Conservation (phyloP, 2,797 vertebrate species). For the Sus cebifrons region DNA sequence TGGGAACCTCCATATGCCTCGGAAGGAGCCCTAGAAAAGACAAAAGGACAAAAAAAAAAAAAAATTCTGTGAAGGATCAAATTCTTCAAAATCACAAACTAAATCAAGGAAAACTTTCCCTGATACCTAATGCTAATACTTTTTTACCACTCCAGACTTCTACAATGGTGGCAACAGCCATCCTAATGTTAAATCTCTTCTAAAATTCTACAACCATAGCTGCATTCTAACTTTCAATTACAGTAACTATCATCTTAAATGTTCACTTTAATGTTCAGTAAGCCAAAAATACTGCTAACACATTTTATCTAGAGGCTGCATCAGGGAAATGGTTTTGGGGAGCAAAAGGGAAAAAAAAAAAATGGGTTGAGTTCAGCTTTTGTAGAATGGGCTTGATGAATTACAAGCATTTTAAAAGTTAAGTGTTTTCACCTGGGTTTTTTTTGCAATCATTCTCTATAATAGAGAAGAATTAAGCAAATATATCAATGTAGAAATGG, state of each 20-base stretch:
- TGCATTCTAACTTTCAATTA: neutral
- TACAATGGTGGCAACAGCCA: neutral
- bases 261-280: neutral
- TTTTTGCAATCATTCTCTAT: conserved; percentile 15
- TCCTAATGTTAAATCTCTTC: neutral
- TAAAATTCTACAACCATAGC: conserved; percentile 16
- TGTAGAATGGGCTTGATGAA: neutral
- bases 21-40: no score
- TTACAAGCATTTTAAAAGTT: neutral
- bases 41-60: no score
- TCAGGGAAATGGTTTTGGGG: neutral
- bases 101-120: no score
- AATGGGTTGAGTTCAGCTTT: neutral
- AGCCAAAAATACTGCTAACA: neutral
- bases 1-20: no score
- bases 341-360: neutral
- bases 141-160: neutral
- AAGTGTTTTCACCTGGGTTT: neutral
- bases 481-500: conserved; percentile 23
- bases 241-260: neutral
- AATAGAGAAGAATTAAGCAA: conserved; percentile 17
- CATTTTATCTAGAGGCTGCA: neutral
- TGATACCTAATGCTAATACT: neutral
- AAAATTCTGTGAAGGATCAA: no score
- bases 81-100: no score